Conservation (phyloP, 2,797 vertebrate genomes). For the Urocyon cinereoargenteus region DNA sequence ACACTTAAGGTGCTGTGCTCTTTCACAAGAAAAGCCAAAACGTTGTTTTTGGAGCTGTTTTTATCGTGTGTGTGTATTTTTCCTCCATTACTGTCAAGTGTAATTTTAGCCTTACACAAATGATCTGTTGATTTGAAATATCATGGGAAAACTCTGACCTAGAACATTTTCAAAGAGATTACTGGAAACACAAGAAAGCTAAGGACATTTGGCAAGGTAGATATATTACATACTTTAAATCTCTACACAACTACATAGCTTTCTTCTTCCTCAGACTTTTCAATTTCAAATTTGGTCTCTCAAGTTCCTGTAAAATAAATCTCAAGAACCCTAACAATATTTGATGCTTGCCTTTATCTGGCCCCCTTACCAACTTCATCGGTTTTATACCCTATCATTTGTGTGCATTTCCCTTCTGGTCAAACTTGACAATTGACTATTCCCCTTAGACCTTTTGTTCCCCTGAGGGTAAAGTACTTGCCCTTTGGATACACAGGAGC, state of each 20-base stretch:
- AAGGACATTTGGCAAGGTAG: conserved; percentile 70
- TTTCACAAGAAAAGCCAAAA: conserved; percentile 67
- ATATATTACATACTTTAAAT: conserved; percentile 49
- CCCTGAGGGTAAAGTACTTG: not conserved
- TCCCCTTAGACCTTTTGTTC: not conserved
- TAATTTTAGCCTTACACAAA: conserved; percentile 74
- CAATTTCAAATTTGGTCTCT: conserved; percentile 61
- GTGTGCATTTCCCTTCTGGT: not conserved
- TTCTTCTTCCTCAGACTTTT: conserved; percentile 67
- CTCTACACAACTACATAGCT: conserved; percentile 38
- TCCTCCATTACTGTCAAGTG: conserved; percentile 46
- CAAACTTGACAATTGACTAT: not conserved
- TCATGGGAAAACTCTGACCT: conserved; percentile 71
- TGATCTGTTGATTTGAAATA: conserved; percentile 79
- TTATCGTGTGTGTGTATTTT: conserved; percentile 56
- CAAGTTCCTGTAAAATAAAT: conserved; percentile 67
- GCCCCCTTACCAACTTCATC: not conserved
- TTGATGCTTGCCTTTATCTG: conserved; percentile 52
- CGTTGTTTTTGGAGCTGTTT: conserved; percentile 77
- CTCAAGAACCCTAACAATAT: conserved; percentile 14
- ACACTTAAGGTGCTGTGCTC: conserved; percentile 58
- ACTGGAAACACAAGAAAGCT: conserved; percentile 71
- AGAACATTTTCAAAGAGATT: conserved; percentile 75
- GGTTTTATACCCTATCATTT: not conserved
- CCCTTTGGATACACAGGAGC: not conserved